Conservation (phyloP, 2,888 invertebrate species). For the Xanthorhoe spadicearia region DNA sequence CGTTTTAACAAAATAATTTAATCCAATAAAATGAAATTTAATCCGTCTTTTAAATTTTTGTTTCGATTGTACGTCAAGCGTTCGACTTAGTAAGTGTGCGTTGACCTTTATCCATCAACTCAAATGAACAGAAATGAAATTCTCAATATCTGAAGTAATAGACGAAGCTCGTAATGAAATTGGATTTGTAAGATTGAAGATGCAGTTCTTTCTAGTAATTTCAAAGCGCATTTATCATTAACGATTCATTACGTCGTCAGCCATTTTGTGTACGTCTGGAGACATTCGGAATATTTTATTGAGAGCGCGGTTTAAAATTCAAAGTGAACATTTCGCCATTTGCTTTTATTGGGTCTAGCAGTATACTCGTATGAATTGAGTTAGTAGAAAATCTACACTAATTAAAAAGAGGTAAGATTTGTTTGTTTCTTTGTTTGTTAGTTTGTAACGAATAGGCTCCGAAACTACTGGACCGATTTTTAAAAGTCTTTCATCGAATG, state of each 20-base stretch:
- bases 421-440: no score
- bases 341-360: not conserved
- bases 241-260: slow-evolving; percentile 3
- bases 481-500: no score
- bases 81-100: no score
- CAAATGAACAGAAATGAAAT: slow-evolving; percentile 14
- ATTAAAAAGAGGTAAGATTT: no score
- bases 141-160: slow-evolving; percentile 9
- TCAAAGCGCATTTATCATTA: slow-evolving; percentile 14
- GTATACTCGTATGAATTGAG: not conserved
- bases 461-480: no score
- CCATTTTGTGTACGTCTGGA: not conserved
- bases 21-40: no score
- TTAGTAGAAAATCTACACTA: no score
- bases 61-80: no score
- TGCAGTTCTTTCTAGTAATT: slow-evolving; percentile 22
- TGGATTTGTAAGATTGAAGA: slow-evolving; percentile 25
- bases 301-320: not conserved
- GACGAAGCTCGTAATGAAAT: slow-evolving; percentile 21
- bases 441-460: no score
- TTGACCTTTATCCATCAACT: not conserved
- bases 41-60: no score
- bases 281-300: not conserved
- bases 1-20: no score
- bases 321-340: not conserved